Percentiles rank a stretch among this genome's conserved stretches.
These are phyloP conservation scores for Tarsius wallacei DNA, from an alignment of 2,797 vertebrate genomes.

Conservation along the genomic window DNA sequence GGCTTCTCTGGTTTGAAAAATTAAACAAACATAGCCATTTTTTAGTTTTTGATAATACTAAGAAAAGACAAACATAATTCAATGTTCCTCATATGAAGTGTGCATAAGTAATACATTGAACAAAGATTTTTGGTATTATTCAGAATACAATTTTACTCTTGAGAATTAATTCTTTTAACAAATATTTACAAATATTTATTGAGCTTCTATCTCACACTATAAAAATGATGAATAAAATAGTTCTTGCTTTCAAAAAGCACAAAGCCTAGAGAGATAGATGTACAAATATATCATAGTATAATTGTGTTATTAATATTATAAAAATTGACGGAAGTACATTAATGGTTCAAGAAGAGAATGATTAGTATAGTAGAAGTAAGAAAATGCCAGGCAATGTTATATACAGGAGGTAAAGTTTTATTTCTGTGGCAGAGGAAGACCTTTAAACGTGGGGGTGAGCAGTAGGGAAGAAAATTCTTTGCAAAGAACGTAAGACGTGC, in stretches of 20 bases:
- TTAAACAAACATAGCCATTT: conserved; percentile 1
- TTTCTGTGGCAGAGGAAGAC: not conserved
- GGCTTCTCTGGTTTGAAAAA: conserved; percentile 72
- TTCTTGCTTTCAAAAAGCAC: conserved; percentile 55
- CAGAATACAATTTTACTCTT: not conserved
- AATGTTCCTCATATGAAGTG: not conserved
- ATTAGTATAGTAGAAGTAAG: not conserved
- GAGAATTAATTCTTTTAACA: conserved; percentile 47
- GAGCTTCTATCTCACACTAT: not conserved
- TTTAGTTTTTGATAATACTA: not conserved
- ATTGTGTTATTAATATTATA: not conserved
- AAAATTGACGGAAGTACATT: not conserved
- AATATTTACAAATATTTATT: conserved; percentile 37
- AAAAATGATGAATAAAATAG: conserved; percentile 29
- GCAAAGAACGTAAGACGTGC: not conserved
- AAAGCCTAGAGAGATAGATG: not conserved
- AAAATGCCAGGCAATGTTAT: not conserved
- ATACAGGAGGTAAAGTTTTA: not conserved
- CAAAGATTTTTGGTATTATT: not conserved
- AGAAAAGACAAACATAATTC: conserved; percentile 52
- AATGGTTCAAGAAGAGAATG: not conserved
- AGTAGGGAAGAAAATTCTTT: not conserved
- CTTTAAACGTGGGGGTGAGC: not conserved
- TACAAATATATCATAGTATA: not conserved
- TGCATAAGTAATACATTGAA: not conserved